Conservation (phyloP, 2,888 invertebrate species). For the Microplitis manilae region DNA sequence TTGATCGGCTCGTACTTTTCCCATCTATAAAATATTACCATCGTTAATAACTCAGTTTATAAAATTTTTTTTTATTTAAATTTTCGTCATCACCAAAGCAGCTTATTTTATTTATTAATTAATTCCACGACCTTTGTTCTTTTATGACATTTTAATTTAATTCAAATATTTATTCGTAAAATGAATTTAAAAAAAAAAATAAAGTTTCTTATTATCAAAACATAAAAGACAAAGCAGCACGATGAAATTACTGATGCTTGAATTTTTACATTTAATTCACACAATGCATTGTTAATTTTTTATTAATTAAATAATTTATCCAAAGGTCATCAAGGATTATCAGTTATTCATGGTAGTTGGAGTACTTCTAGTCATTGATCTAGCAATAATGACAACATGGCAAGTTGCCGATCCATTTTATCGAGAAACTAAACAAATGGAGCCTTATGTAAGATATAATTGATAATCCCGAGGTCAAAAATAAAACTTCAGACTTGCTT, state of each 20-base stretch:
- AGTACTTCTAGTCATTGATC: constrained; percentile 89
- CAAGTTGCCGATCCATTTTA: constrained; percentile 96
- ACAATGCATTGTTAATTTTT: no score
- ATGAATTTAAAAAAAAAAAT: not conserved
- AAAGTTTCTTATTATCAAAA: no score
- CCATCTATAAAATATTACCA: no score
- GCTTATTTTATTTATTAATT: not conserved
- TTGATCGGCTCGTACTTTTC: no score
- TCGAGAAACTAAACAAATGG: constrained; percentile 90
- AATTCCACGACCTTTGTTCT: not conserved
- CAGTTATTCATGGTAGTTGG: constrained; percentile 98
- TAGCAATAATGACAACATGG: constrained; percentile 97
- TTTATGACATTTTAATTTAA: not conserved
- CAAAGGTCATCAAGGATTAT: constrained; percentile 96
- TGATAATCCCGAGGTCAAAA: not conserved
- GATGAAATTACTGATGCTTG: not conserved
- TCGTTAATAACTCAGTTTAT: no score
- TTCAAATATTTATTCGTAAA: not conserved
- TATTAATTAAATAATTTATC: constrained; percentile 35
- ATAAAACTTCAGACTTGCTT: no score
- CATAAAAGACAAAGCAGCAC: not conserved
- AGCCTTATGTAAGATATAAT: constrained; percentile 84
- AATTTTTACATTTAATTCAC: not conserved
- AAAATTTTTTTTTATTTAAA: not conserved
- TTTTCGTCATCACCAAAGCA: not conserved